phyloP scores from a whole-genome alignment of 1,140 invertebrate genomes.

The Drosophila ananassae region DNA sequence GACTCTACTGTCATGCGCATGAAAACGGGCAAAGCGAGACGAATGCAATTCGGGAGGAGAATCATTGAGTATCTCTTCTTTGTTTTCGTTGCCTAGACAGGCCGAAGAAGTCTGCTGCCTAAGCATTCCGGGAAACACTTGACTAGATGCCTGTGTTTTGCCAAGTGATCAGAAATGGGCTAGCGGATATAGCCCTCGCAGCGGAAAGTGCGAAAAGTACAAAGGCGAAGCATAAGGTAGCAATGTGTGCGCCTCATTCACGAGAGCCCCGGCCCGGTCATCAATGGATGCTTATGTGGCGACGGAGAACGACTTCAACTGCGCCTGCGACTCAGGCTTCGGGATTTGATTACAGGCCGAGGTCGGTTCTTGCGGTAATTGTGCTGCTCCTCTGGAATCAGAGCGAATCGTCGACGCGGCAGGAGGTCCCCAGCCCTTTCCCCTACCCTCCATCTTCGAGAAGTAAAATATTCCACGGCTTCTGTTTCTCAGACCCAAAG shows the following conservation, averaged over 20 bases:
- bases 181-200: conserved; percentile 49
- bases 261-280: conserved; percentile 22
- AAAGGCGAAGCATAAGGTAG: conserved; percentile 51
- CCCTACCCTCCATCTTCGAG: not conserved
- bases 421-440: conserved; percentile 10
- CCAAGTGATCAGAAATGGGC: conserved; percentile 60
- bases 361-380: conserved; percentile 59
- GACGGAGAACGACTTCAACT: not conserved
- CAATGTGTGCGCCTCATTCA: conserved; percentile 60
- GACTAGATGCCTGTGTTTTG: conserved; percentile 44
- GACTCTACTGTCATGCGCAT: conserved; percentile 26
- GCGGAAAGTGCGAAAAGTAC: conserved; percentile 52
- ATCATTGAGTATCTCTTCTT: conserved; percentile 12
- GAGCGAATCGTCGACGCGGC: conserved; percentile 19
- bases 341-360: conserved; percentile 65
- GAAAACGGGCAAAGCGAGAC: conserved; percentile 23
- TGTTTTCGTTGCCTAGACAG: conserved; percentile 26
- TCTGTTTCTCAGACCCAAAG: conserved; percentile 56
- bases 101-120: conserved; percentile 32
- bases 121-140: conserved; percentile 68
- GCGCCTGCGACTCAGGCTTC: not conserved
- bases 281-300: conserved; percentile 52
- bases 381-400: conserved; percentile 27
- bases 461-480: conserved; percentile 65
- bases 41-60: conserved; percentile 27